Conservation (phyloP, 1,140 invertebrate genomes). For the Hetaerina americana region DNA sequence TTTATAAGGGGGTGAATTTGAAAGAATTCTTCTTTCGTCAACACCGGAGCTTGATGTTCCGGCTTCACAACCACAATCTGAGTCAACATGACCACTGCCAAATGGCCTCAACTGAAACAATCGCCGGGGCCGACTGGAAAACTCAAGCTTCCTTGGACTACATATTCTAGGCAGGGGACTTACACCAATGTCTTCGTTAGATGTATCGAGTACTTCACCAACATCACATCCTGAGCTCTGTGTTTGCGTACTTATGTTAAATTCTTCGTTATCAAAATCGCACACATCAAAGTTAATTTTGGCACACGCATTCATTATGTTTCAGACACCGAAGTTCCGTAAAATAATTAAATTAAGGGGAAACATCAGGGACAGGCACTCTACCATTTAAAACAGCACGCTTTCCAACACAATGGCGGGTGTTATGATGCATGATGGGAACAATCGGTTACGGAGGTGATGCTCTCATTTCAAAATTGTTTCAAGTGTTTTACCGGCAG, state of each 20-base stretch:
- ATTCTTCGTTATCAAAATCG: not conserved
- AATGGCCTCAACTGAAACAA: not conserved
- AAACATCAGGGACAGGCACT: not conserved
- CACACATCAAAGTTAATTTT: not conserved
- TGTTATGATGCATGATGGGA: not conserved
- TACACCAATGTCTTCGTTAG: not conserved
- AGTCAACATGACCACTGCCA: not conserved
- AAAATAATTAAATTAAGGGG: not conserved
- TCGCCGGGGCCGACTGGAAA: not conserved
- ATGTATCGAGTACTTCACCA: not conserved
- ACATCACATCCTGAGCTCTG: not conserved
- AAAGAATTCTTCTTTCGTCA: not conserved
- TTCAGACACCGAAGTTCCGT: not conserved
- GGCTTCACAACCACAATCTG: not conserved
- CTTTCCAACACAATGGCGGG: not conserved
- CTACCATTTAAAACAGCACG: not conserved
- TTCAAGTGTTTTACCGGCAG: not conserved
- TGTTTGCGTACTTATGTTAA: not conserved
- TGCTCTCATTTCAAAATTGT: not conserved
- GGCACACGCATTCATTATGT: not conserved
- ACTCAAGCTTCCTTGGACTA: not conserved
- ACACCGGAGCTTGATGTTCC: not conserved
- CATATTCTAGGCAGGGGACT: not conserved
- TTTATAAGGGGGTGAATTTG: conserved; percentile 54
- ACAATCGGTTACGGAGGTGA: not conserved